Evolutionary conservation across 2,888 invertebrate genomes (phyloP).

Genomic region (Cephus nigrinus): DNA sequence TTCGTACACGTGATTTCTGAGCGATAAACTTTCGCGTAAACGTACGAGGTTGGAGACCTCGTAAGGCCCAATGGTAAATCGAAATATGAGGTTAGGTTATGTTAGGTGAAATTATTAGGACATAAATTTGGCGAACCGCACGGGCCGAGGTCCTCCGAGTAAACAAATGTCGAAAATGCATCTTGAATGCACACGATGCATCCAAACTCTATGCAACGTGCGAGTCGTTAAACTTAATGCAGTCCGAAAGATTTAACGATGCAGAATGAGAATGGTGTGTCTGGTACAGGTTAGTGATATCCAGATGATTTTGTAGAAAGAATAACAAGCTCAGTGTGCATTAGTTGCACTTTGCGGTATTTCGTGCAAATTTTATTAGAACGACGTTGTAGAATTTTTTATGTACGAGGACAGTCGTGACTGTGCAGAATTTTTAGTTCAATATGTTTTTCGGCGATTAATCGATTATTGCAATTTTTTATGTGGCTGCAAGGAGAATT

Average conservation of each 20-base stretch:
- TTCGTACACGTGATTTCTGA: background rate
- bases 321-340: constrained; percentile 17
- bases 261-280: background rate
- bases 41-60: constrained; percentile 15
- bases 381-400: background rate
- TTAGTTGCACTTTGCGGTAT: background rate
- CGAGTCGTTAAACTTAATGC: constrained; percentile 26
- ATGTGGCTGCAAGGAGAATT: background rate
- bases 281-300: background rate
- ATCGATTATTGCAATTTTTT: background rate
- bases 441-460: background rate
- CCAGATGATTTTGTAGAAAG: constrained; percentile 9
- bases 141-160: background rate
- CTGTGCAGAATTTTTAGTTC: background rate
- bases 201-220: constrained; percentile 12
- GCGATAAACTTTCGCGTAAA: background rate
- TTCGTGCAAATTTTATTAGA: background rate
- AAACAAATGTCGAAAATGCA: constrained; percentile 15
- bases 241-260: constrained; percentile 19
- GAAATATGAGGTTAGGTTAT: background rate
- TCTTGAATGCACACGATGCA: background rate
- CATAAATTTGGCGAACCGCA: background rate
- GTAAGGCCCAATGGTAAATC: constrained; percentile 7
- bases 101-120: constrained; percentile 18
- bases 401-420: background rate